phyloP scores from a whole-genome alignment of 2,888 invertebrate species.

The Panzeria rudis region DNA sequence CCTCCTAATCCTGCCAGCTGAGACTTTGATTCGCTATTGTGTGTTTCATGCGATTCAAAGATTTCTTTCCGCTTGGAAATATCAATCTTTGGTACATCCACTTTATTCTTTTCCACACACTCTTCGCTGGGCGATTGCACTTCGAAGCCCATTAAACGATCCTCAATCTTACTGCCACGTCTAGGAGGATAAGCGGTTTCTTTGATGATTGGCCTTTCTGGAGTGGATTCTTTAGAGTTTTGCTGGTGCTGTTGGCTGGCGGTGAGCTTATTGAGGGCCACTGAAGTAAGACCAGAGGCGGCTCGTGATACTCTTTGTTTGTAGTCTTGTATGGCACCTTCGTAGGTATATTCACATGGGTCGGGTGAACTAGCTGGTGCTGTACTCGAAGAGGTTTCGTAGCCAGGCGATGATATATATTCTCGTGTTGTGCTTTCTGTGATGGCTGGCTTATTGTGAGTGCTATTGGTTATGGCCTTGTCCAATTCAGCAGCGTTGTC shows the following conservation, averaged over 20 bases:
- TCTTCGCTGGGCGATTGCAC: conserved; percentile 82
- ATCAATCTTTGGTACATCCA: conserved; percentile 90
- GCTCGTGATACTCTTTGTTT: conserved; percentile 89
- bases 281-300: conserved; percentile 64
- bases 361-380: conserved; percentile 88
- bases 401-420: conserved; percentile 84
- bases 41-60: conserved; percentile 86
- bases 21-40: conserved; percentile 60
- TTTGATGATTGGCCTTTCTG: conserved; percentile 74
- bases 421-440: conserved; percentile 77
- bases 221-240: conserved; percentile 83
- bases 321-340: conserved; percentile 94
- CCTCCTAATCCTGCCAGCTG: conserved; percentile 20
- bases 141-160: conserved; percentile 87
- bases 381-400: conserved; percentile 88
- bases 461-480: conserved; percentile 76
- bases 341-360: conserved; percentile 93
- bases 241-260: conserved; percentile 78
- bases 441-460: conserved; percentile 64
- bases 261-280: conserved; percentile 72
- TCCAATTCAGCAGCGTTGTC: conserved; percentile 86
- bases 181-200: conserved; percentile 84
- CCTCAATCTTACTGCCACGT: conserved; percentile 86
- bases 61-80: conserved; percentile 92
- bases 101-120: conserved; percentile 82